Evolutionary conservation across 2,888 invertebrate genomes (phyloP).

Genomic region (Smittia aterrima): DNA sequence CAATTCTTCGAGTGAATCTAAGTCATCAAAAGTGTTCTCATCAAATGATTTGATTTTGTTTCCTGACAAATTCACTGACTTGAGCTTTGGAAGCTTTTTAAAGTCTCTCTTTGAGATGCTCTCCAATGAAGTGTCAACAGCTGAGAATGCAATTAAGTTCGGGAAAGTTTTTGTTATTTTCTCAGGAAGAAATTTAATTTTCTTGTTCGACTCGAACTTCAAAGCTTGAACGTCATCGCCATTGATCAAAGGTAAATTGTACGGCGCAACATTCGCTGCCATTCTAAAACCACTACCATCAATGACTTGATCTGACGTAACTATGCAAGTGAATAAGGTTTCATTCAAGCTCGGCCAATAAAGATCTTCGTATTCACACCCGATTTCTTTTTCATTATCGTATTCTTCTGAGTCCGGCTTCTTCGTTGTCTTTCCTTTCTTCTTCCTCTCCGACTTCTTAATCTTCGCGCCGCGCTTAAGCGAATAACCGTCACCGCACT

Average conservation of each 20-base stretch:
- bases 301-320: background rate
- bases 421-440: background rate
- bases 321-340: constrained; percentile 10
- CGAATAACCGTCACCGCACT: constrained; percentile 11
- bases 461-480: background rate
- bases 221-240: constrained; percentile 4
- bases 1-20: constrained; percentile 17
- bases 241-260: background rate
- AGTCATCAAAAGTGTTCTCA: constrained; percentile 10
- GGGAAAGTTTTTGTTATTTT: constrained; percentile 22
- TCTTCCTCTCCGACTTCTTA: background rate
- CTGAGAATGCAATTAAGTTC: constrained; percentile 16
- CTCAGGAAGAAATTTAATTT: constrained; percentile 17
- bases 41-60: background rate
- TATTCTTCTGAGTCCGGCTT: background rate
- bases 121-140: background rate
- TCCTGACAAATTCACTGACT: constrained; percentile 9
- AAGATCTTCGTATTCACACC: constrained; percentile 30
- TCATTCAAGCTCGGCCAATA: constrained; percentile 25
- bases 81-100: constrained; percentile 7
- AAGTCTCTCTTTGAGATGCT: background rate
- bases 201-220: constrained; percentile 16
- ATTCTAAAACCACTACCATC: background rate
- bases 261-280: background rate
- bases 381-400: constrained; percentile 12